Base-by-base conservation (phyloP, 2,888 invertebrate genomes). In the Drosophila rubida region DNA sequence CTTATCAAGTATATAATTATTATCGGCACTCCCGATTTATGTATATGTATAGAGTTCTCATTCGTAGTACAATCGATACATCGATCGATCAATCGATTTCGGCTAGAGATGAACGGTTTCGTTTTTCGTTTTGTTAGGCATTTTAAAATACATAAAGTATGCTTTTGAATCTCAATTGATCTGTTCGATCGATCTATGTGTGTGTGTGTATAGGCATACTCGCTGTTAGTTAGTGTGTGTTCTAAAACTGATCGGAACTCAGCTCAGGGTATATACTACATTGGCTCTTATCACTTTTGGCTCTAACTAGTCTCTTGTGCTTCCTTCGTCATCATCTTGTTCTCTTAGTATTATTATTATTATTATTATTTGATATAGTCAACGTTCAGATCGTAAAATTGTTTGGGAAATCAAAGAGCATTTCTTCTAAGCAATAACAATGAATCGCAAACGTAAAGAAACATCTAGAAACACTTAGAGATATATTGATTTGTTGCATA, bases 31-130 rank as follows among this genome's bases (percentile, higher is more conserved):
- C 46, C 39, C 30, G 50, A 51, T 55, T 65, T 37, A 42, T 80
- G 51, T 42, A 54, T 51, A 50, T 64, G 30, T 63, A 60, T 54
- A 42, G 46, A 51, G n/a, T 44, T 41, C 9, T 32, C 19, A 55
- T 54, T 32, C 35, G 32, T 51, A 49, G 37, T 59, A 25, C 27
- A 51, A 22, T 37, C 60, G 51, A 51, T 39, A 46, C n/a, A 27
- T 49, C 46, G 51, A 41, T 50, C 19, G 48, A 39, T 30, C 14
- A 7, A 37, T 53, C 57, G 53, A 48, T 49, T 50, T 55, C 14
- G 48, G 49, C 59, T 67, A 60, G 58, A 60, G 68, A 62, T 87
- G 80, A 81, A 83, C 84, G 84, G 84, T 77, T 87, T 67, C 84
- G 60, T 59, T 61, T 14, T 37, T 14, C 35, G 13, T 22, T 72